These are phyloP conservation scores for Haliclona indistincta DNA, from an alignment of 37 sponge, comb jelly and placozoan species.

Conservation along the genomic window DNA sequence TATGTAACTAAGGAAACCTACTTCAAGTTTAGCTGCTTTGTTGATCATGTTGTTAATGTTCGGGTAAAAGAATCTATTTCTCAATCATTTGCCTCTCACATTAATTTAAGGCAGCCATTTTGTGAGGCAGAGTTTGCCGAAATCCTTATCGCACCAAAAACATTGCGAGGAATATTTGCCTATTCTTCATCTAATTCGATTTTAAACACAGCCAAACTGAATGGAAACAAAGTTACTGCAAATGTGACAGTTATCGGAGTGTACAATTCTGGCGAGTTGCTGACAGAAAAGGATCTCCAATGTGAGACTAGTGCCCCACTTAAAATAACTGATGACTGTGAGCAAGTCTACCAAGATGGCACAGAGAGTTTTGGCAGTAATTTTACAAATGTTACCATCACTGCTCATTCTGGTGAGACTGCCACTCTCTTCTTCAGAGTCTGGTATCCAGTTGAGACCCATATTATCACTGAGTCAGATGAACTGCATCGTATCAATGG, in stretches of 20 bases:
- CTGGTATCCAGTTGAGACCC: constrained; percentile 62
- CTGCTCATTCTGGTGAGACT: background rate
- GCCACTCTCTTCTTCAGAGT: constrained; percentile 28
- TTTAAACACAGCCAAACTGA: constrained; percentile 65
- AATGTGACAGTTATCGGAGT: constrained; percentile 26
- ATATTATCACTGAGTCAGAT: constrained; percentile 3
- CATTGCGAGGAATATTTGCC: constrained; percentile 14
- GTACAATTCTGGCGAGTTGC: constrained; percentile 41
- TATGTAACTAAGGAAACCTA: background rate
- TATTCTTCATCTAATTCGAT: constrained; percentile 21
- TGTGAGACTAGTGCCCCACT: too few relatives aligned
- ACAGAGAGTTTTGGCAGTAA: constrained; percentile 42
- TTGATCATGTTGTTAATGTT: constrained; percentile 48
- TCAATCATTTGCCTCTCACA: constrained; percentile 26
- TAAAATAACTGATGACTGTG: too few relatives aligned
- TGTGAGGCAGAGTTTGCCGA: constrained; percentile 27
- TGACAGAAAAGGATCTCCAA: too few relatives aligned
- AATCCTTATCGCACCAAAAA: constrained; percentile 15
- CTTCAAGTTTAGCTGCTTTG: constrained; percentile 12
- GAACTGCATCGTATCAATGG: constrained; percentile 20
- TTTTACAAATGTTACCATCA: constrained; percentile 5
- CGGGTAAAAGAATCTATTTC: background rate
- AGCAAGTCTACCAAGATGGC: constrained; percentile 48
- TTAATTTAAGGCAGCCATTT: background rate
- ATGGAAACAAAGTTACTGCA: constrained; percentile 6